Evolutionary conservation across 2,113 vertebrate species (phyloP), one percentile per base, ranked within the genome.

Genomic region (Hassar affinis): DNA sequence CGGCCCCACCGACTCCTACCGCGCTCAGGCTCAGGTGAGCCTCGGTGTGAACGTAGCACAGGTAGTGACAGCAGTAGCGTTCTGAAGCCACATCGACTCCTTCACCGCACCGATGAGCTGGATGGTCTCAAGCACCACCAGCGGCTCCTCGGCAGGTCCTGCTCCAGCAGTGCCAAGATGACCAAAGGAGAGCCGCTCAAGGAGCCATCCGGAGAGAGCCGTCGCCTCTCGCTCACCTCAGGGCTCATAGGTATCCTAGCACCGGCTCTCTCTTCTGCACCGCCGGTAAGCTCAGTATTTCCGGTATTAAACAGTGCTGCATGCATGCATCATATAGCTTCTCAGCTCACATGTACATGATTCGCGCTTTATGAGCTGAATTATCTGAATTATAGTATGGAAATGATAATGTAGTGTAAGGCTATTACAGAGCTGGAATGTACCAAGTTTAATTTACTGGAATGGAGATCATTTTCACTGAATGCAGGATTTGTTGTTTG

Each of bases 211-310:
- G 88, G 91, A 76, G 96, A 96, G 93, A 90, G 95, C 93, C 92
- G 95, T 83, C 93, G 96, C 86, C 95, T 96, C 93, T 97, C 96
- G 90, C 96, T 97, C 92, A 96, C 95, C 95, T 96, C 96, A 96
- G 96, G 96, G 93, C 95, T 97, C 89, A 96, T 96, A 87, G 96
- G 96, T 92, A 96, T 97, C 91, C 93, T 96, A 91, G 94, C 95
- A 85, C 95, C 96, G 80, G 94, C 96, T 62, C 93, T 95, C 87
- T 94, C 95, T 88, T 92, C 94, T 38, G 94, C 95, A 90, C 91
- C 94, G 88, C 90, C 93, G 93, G 96, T 97, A 90, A 89, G 94
- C 64, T 22, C 15, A 17, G 10, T 30, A 35, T 56, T 77, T 35
- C 74, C 56, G 74, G 51, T 6, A 30, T 56, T 56, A 56, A 35